Conservation (phyloP, 2,797 vertebrate species). For the Adelosebastes latens region DNA sequence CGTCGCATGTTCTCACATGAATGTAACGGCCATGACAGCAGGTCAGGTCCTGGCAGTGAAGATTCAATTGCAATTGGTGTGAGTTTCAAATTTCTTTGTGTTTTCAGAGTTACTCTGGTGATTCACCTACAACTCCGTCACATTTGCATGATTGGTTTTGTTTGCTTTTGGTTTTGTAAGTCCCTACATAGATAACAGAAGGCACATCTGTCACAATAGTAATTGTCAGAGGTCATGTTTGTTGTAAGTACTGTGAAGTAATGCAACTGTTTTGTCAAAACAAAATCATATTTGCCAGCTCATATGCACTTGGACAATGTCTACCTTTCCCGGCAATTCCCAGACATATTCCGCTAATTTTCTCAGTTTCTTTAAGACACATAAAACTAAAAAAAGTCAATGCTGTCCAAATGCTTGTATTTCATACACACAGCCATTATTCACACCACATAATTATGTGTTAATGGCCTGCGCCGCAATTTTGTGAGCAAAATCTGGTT, state of each 20-base stretch:
- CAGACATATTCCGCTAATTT: conserved; percentile 53
- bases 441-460: conserved; percentile 77
- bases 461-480: conserved; percentile 70
- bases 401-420: conserved; percentile 59
- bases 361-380: conserved; percentile 58
- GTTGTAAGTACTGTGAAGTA: background rate
- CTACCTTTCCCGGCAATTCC: conserved; percentile 13
- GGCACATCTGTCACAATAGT: background rate
- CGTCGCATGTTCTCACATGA: conserved; percentile 70
- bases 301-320: background rate
- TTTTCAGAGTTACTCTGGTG: conserved; percentile 17
- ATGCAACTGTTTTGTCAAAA: background rate
- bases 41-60: conserved; percentile 19
- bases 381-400: conserved; percentile 56
- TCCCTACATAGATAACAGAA: background rate
- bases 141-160: conserved; percentile 1
- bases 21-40: conserved; percentile 61
- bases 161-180: background rate
- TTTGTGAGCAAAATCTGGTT: conserved; percentile 64
- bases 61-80: conserved; percentile 5
- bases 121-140: background rate
- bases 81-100: background rate
- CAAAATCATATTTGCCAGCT: conserved; percentile 9
- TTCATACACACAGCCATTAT: conserved; percentile 67
- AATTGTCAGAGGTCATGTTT: background rate